phyloP scores from a whole-genome alignment of 2,797 vertebrate species.

The Gila robusta region DNA sequence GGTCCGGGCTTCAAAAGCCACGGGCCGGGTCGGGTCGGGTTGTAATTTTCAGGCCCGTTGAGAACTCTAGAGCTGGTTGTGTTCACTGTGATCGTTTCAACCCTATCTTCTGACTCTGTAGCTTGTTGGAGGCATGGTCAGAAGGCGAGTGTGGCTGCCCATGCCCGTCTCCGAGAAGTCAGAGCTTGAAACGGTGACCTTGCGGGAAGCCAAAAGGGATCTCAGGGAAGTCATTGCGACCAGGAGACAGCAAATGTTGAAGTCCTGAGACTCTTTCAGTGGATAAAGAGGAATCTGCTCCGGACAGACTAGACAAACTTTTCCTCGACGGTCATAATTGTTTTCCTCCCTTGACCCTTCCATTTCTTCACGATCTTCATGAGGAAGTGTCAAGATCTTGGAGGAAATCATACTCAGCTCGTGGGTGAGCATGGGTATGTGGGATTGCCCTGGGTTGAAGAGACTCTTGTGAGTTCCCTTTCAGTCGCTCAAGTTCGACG shows the following conservation, averaged over 20 bases:
- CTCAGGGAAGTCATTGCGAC: background rate
- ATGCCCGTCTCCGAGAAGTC: too few relatives aligned
- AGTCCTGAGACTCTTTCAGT: background rate
- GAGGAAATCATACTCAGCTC: background rate
- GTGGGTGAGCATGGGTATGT: background rate
- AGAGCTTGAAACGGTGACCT: background rate
- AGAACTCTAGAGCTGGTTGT: too few relatives aligned
- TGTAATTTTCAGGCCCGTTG: too few relatives aligned
- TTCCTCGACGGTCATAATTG: background rate
- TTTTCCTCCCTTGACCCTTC: background rate
- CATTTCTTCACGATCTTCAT: background rate
- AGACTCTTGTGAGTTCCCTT: background rate
- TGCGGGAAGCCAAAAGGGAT: background rate
- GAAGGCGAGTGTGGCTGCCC: too few relatives aligned
- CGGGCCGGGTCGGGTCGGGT: too few relatives aligned
- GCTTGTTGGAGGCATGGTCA: too few relatives aligned
- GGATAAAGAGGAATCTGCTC: background rate
- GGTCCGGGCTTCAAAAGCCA: too few relatives aligned
- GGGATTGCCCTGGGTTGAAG: background rate
- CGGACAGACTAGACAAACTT: background rate
- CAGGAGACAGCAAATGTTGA: background rate
- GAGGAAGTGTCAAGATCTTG: background rate
- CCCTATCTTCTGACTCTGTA: too few relatives aligned
- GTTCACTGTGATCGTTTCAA: too few relatives aligned
- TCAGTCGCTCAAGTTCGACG: too few relatives aligned